Conservation (phyloP, 1,140 invertebrate species). For the Drosophila obscura region DNA sequence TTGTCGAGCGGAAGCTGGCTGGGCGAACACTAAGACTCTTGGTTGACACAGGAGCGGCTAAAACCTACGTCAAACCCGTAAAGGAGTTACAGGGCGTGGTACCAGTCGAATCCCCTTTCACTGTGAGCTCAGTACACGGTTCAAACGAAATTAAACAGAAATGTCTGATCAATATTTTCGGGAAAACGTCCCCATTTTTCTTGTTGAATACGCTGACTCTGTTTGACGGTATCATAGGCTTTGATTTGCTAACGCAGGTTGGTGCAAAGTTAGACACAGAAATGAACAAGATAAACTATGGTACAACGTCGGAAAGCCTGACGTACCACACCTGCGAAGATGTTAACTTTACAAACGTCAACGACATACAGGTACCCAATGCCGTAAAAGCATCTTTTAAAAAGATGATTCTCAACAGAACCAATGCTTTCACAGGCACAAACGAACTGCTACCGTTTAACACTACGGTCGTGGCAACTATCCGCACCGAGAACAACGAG, state of each 20-base stretch:
- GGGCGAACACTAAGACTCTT: constrained; percentile 17
- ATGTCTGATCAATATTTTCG: constrained; percentile 8
- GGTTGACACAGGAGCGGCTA: constrained; percentile 20
- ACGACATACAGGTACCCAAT: not conserved
- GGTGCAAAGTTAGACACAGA: no score
- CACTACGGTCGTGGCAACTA: not conserved
- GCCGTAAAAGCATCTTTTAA: not conserved
- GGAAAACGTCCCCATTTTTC: not conserved
- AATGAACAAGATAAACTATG: no score
- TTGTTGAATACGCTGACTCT: no score
- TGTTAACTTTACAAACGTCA: not conserved
- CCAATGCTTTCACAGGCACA: not conserved
- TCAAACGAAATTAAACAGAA: constrained; percentile 4
- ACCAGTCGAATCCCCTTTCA: constrained; percentile 4
- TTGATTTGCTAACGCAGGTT: no score
- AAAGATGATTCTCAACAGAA: not conserved
- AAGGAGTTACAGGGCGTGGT: constrained; percentile 5
- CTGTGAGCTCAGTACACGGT: constrained; percentile 12
- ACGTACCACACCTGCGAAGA: no score
- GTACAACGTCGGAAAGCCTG: no score
- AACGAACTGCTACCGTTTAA: not conserved
- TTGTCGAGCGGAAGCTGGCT: constrained; percentile 7
- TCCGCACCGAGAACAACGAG: not conserved
- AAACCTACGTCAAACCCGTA: constrained; percentile 11
- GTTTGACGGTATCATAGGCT: no score